These are phyloP conservation scores for Lanistes nyassanus DNA, from an alignment of 1,140 invertebrate species.

Conservation along the genomic window DNA sequence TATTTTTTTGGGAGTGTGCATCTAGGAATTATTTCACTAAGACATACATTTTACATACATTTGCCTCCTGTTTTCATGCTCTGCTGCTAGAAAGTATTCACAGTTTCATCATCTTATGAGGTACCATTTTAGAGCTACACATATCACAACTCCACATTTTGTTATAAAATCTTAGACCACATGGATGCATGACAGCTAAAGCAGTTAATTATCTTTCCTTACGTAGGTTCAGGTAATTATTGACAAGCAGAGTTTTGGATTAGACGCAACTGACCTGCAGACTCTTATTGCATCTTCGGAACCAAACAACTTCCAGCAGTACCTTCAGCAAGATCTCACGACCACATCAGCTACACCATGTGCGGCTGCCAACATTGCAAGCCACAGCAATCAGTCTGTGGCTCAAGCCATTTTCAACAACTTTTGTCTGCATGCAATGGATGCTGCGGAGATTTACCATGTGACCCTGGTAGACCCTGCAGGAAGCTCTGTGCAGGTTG, in stretches of 20 bases:
- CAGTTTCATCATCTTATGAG: too few species aligned
- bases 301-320: conserved; percentile 1
- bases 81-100: too few species aligned
- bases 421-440: not conserved
- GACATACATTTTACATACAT: too few species aligned
- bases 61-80: too few species aligned
- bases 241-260: not conserved
- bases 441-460: conserved; percentile 32
- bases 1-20: not conserved
- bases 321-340: not conserved
- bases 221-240: conserved; percentile 15
- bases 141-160: too few species aligned
- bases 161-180: too few species aligned
- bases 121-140: too few species aligned
- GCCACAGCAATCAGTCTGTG: not conserved
- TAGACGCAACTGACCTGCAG: not conserved
- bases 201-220: too few species aligned
- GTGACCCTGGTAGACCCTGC: conserved; percentile 33
- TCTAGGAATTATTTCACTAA: not conserved
- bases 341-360: not conserved
- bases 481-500: not conserved
- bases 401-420: conserved; percentile 14
- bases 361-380: not conserved
- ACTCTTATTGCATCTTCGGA: conserved; percentile 3
- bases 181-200: too few species aligned